phyloP scores from a whole-genome alignment of 2,113 vertebrate species.

The Dolichallabes microphthalmus region DNA sequence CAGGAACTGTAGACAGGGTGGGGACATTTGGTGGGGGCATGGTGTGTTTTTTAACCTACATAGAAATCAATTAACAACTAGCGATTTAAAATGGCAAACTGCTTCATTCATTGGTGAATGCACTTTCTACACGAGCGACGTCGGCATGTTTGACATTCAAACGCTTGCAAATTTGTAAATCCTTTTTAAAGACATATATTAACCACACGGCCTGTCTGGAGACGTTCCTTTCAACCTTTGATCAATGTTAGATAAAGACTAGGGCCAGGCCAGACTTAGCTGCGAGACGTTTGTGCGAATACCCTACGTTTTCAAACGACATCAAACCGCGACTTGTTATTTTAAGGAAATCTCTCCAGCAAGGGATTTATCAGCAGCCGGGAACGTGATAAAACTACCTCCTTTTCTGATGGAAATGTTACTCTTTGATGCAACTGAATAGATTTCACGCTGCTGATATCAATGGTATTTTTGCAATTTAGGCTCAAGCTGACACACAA shows the following conservation, averaged over 20 bases:
- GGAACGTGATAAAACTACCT: background rate
- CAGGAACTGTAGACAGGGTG: background rate
- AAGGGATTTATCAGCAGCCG: background rate
- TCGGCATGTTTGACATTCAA: background rate
- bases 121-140: background rate
- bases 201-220: background rate
- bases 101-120: background rate
- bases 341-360: background rate
- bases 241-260: background rate
- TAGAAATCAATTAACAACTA: background rate
- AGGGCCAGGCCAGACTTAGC: background rate
- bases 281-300: background rate
- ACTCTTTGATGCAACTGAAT: conserved; percentile 1
- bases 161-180: background rate
- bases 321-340: background rate
- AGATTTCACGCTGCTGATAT: background rate
- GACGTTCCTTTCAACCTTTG: background rate
- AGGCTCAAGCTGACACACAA: background rate
- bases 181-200: background rate
- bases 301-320: background rate
- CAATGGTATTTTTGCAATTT: conserved; percentile 14
- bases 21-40: background rate
- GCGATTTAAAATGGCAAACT: background rate
- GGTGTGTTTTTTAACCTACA: background rate
- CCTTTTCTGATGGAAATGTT: conserved; percentile 10